These are phyloP conservation scores for Norana najaformis DNA, from an alignment of 2,888 invertebrate genomes.

Conservation along the genomic window DNA sequence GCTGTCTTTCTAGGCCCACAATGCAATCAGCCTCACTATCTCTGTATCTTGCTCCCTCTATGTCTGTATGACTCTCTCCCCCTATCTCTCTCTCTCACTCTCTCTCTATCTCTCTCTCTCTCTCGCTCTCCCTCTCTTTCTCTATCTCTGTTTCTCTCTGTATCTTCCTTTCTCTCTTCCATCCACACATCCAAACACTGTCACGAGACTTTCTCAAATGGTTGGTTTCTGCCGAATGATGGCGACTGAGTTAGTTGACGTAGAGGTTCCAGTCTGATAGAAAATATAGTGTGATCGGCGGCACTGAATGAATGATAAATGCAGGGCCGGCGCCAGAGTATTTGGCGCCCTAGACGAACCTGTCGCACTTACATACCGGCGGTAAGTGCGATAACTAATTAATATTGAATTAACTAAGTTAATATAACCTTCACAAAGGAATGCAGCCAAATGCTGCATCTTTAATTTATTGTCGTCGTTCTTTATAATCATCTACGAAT, in stretches of 20 bases:
- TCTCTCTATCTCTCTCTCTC: not conserved
- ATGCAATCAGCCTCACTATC: not conserved
- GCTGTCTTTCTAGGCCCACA: not conserved
- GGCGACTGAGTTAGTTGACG: not conserved
- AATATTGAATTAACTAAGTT: no score
- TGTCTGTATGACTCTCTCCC: not conserved
- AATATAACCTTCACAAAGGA: no score
- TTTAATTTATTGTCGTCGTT: no score
- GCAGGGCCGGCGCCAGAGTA: no score
- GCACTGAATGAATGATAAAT: no score
- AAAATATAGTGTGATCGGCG: not conserved
- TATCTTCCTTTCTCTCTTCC: not conserved
- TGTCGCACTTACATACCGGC: no score
- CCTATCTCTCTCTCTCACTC: not conserved
- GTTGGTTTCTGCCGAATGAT: not conserved
- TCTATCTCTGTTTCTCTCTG: not conserved
- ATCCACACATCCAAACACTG: not conserved
- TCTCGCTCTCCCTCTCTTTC: not conserved
- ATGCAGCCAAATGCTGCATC: no score
- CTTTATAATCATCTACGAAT: no score
- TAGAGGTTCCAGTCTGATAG: not conserved
- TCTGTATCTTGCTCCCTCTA: not conserved
- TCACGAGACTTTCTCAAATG: not conserved
- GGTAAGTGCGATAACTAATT: no score
- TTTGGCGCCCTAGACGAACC: no score